phyloP scores from a whole-genome alignment of 2,797 vertebrate species.

The Cynopterus sphinx region DNA sequence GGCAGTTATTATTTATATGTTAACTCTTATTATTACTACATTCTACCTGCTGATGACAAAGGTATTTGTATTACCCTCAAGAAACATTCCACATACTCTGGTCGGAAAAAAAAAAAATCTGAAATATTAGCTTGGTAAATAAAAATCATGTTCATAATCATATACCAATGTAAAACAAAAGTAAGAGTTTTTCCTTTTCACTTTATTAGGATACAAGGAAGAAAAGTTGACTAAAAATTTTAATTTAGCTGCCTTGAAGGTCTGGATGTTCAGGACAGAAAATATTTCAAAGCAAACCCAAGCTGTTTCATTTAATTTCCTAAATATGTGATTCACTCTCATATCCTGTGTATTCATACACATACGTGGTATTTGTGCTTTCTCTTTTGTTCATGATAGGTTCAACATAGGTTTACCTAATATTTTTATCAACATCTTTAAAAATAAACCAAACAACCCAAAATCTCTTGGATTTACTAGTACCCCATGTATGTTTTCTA shows the following conservation, averaged over 20 bases:
- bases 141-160: background rate
- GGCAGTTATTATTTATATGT: background rate
- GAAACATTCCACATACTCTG: background rate
- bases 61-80: background rate
- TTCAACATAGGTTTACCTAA: background rate
- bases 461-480: background rate
- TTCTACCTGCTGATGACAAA: background rate
- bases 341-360: background rate
- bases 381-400: background rate
- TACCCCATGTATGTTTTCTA: background rate
- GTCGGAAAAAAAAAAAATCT: background rate
- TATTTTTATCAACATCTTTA: background rate
- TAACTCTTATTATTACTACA: background rate
- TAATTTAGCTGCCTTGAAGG: background rate
- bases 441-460: background rate
- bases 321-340: background rate
- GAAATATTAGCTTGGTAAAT: background rate
- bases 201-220: background rate
- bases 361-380: background rate
- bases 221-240: constrained; percentile 9
- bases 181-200: background rate
- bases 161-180: background rate
- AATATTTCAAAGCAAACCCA: background rate
- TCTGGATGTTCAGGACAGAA: background rate
- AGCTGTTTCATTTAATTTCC: background rate